Evolutionary conservation across 2,797 vertebrate species (phyloP).

Genomic region (Crotalus adamanteus): DNA sequence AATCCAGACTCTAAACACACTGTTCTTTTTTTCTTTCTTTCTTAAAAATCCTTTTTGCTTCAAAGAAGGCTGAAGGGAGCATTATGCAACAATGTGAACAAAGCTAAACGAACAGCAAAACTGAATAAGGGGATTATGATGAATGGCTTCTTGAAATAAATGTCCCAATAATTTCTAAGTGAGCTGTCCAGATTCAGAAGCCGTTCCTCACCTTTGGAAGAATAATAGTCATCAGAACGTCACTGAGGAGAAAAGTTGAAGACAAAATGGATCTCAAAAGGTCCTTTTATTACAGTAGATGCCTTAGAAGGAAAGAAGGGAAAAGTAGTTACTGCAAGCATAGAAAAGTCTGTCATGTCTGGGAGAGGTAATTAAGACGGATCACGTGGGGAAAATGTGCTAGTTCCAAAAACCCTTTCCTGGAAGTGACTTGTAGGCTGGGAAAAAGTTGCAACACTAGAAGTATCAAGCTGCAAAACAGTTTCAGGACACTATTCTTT

Average conservation of each 20-base stretch:
- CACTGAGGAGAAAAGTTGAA: slow-evolving; percentile 5
- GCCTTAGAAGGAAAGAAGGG: not conserved
- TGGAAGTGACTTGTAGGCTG: slow-evolving; percentile 25
- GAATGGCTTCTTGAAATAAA: slow-evolving; percentile 39
- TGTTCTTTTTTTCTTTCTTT: no score
- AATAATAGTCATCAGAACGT: slow-evolving; percentile 20
- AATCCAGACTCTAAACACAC: no score
- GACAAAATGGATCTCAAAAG: slow-evolving; percentile 8
- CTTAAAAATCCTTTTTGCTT: not conserved
- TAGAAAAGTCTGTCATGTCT: slow-evolving; percentile 8
- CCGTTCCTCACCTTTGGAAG: not conserved
- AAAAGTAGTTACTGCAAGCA: slow-evolving; percentile 10
- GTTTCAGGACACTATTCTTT: not conserved
- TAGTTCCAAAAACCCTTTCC: slow-evolving; percentile 31
- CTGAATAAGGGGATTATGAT: not conserved
- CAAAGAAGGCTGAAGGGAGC: not conserved
- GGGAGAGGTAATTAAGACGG: slow-evolving; percentile 30
- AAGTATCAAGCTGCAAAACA: slow-evolving; percentile 37
- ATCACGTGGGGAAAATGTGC: slow-evolving; percentile 24
- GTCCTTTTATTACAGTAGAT: slow-evolving; percentile 5
- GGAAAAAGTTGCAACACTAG: not conserved
- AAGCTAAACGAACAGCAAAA: slow-evolving; percentile 2
- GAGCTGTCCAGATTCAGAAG: not conserved
- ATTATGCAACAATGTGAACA: not conserved
- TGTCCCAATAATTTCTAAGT: slow-evolving; percentile 15